Evolutionary conservation across 2,888 invertebrate species (phyloP), one percentile per base, ranked within the genome.

Genomic region (Torymus tubicola): DNA sequence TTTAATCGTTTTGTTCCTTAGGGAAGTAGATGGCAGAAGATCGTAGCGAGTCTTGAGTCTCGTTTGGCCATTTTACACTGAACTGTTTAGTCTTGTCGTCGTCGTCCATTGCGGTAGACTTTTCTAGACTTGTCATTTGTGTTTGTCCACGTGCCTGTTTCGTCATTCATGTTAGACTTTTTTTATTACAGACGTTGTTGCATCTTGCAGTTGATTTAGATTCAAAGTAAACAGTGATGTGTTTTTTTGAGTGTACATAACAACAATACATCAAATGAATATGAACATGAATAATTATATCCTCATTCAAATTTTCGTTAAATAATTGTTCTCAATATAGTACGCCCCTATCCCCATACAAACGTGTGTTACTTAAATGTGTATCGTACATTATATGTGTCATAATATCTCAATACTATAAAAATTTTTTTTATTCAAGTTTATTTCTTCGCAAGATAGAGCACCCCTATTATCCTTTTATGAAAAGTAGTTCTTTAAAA

Each of bases 51-150:
- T 79, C 73, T 82, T 81, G 81, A 85, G 83, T 77, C 84, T 84
- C 82, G 83, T 87, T 85, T 86, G 85, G 83, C 83, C 85, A 78
- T 78, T 74, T 69, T 81, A 78, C 58, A 78, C 13, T 31, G 24
- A 64, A 72, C 2, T 55, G 57, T 71, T 58, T 67, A 86, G 85
- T 85, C 84, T 85, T 86, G 85, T 86, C 87, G 84, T 87, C 86
- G 84, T 86, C 87, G 86, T 88, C 84, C 83, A 85, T 87, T 88
- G 87, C 85, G 83, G 85, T 88, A 88, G 86, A 87, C 31, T 86
- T 86, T 85, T 85, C 83, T 69, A 60, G 63, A 72, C 31, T 16
- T 69, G 50, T 80, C 13, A 61, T 76, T 58, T 86, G 81, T 86
- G 80, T 85, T 80, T 86, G 83, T 84, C 82, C 86, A 83, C 85